Evolutionary conservation across 2,797 vertebrate species (phyloP), one percentile per base, ranked within the genome.

Genomic region (Lepus townsendii): DNA sequence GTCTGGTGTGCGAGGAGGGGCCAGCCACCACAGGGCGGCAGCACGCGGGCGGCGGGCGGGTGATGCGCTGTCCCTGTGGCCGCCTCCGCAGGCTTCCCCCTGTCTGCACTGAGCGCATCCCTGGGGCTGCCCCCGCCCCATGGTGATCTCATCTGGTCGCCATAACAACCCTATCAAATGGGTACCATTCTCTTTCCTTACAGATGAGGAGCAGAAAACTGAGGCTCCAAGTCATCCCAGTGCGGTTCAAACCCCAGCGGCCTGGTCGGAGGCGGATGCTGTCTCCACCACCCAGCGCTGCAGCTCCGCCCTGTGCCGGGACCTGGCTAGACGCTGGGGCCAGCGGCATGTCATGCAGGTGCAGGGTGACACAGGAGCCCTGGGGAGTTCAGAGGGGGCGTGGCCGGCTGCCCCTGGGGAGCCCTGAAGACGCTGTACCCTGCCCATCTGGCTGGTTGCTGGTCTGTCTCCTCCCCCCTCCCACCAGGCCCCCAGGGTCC

Each of bases 11-110:
- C 92, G 22, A 75, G 79, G 80, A 77, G 90, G 27, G 30, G 71
- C 68, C 63, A 91, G 71, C 92, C 84, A 91, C 95, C 83, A 71
- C 90, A 91, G 30, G 87, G 20, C 52, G 76, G 42, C 73, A 86
- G 91, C 82, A 32, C 47, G 14, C 17, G 42, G 42, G 42, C 42
- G 42, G 8, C 42, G 42, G 42, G 42, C 42, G 42, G 42, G 42
- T 8, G 32, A 57, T 50, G 69, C 52, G 9, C 35, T 47, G 83
- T 66, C 72, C 66, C 83, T 19, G 26, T 35, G 82, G 62, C 62
- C 69, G 69, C 54, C 38, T 73, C 50, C 91, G 63, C 88, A 69
- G 8, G 16, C 65, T 35, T 76, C 62, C 77, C 86, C 42, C 62
- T 50, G 79, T n/a, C 72, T 20, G 60, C 22, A 35, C 62, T 73